Evolutionary conservation across 2,888 invertebrate species (phyloP), one percentile per base, ranked within the genome.

Genomic region (Thecophora atra): DNA sequence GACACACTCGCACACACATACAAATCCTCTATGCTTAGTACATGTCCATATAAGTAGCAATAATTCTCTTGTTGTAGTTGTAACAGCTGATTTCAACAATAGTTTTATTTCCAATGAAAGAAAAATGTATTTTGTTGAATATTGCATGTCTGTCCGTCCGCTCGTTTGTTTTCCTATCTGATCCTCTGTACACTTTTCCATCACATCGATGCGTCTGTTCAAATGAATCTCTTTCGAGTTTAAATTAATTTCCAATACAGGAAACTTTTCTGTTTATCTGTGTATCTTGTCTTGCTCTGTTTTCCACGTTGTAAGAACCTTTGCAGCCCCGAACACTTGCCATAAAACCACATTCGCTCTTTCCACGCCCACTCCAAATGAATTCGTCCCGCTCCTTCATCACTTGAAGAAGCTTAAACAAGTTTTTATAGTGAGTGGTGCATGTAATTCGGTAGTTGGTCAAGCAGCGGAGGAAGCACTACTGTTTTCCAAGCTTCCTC

Each of bases 231-330:
- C 47, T 21, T 30, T 19, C 8, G 30, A 66, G 54, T 80, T 80
- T 75, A 78, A 81, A 81, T 81, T 81, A 80, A 81, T 81, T 81
- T 80, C 75, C 76, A 81, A 81, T 79, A 76, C 74, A 72, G 72
- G 68, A 63, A 65, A 72, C 70, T 73, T 62, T 66, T 63, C 73
- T 78, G 73, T 80, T 80, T 80, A 80, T 81, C 74, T 78, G 74
- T 76, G 71, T 76, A 72, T 81, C 79, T 77, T 80, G 80, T 77
- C 78, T 76, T 74, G 72, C 58, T 24, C 37, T 79, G 76, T 75
- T 76, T 79, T 80, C 76, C 44, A 76, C n/a, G n/a, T n/a, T n/a
- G n/a, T n/a, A n/a, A n/a, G n/a, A n/a, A n/a, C n/a, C n/a, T n/a
- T n/a, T n/a, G n/a, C 77, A 76, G 77, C 70, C 73, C 64, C 67